phyloP scores from a whole-genome alignment of 2,113 vertebrate species.

The Meriones unguiculatus region DNA sequence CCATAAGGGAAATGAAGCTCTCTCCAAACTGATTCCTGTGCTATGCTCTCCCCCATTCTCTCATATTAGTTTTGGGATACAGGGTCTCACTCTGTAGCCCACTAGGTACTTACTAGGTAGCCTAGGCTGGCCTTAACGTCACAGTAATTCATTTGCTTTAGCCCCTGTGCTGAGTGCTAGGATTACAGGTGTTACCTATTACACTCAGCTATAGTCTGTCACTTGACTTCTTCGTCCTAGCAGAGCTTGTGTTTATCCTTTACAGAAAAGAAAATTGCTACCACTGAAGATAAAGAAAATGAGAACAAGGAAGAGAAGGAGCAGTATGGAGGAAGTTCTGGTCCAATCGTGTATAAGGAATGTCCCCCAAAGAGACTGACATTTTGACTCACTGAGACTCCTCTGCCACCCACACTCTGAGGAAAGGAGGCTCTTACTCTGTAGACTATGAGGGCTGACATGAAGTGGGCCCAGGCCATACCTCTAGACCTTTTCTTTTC shows the following conservation, averaged over 20 bases:
- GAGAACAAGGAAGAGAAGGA: slow-evolving; percentile 10
- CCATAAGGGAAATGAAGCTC: neutral
- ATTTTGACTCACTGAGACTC: neutral
- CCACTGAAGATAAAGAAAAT: neutral
- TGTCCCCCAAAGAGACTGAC: neutral
- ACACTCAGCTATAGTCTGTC: neutral
- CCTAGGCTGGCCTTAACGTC: neutral
- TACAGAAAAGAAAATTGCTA: slow-evolving; percentile 1
- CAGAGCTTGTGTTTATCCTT: neutral
- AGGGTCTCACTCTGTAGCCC: neutral
- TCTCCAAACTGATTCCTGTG: neutral
- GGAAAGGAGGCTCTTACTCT: neutral
- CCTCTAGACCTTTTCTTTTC: neutral
- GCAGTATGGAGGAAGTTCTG: neutral
- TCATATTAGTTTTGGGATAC: neutral
- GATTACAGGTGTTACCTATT: neutral
- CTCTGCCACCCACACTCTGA: neutral
- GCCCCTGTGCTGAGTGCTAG: neutral
- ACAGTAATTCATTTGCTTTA: neutral
- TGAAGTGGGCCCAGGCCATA: neutral
- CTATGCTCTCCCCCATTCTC: neutral
- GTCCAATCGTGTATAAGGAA: neutral
- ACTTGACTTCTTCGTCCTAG: neutral
- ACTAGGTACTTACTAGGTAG: neutral
- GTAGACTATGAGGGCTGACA: neutral